Evolutionary conservation across 2,797 vertebrate species (phyloP), one percentile per base, ranked within the genome.

Genomic region (Ptychadena robeensis): DNA sequence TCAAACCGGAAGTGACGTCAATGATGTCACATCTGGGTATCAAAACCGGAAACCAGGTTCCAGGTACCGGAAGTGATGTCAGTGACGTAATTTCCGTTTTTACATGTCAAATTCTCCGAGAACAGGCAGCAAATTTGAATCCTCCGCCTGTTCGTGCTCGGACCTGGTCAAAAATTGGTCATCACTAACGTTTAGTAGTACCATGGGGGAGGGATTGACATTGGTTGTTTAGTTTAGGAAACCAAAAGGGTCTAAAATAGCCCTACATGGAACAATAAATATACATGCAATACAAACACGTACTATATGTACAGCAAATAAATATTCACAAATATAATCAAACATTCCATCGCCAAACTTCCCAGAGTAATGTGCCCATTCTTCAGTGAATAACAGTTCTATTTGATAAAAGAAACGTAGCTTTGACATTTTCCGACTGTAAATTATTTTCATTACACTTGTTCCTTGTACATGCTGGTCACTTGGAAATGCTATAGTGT

Each of bases 381-480:
- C 30, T 9, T 34, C 48, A 61, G 8, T 59, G 44, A 25, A 34
- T 73, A 59, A 73, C 44, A 73, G 48, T 18, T 12, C 30, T 4
- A 73, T 73, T 59, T 73, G 15, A 34, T 73, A 32, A 34, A 73
- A 34, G 15, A 72, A 53, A 31, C 44, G 18, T 34, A 22, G 31
- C 22, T 31, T n/a, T 69, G 67, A 69, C 67, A 69, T 69, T 69
- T 69, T 25, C 31, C 22, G 18, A 31, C 22, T 73, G 27, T 61
- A 92, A 93, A 89, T 86, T 90, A 92, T 91, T 91, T 87, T 92
- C 88, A 28, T 44, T 71, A 71, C 27, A 30, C 40, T 48, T 71
- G 38, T 44, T 18, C 38, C 38, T 28, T 44, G 38, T 87, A 25
- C 22, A 37, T 9, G 35, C 88, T 82, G 91, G 87, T 87, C 82